These are phyloP conservation scores for Xerus inauris DNA, from an alignment of 2,113 vertebrate genomes.

Conservation along the genomic window DNA sequence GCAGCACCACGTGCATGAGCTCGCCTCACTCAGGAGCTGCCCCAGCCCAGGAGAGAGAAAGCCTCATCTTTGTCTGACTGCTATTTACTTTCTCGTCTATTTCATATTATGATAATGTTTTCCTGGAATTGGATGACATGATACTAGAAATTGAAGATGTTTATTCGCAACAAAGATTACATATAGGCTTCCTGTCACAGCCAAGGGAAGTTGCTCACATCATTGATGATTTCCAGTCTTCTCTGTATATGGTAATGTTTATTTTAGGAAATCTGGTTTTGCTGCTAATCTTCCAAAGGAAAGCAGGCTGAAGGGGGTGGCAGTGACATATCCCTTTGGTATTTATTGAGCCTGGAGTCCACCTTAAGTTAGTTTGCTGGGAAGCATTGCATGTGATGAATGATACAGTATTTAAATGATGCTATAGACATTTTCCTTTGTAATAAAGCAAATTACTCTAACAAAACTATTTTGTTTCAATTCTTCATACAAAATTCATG, in stretches of 20 bases:
- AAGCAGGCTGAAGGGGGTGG: not conserved
- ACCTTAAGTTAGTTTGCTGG: slow-evolving; percentile 74
- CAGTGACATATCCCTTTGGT: slow-evolving; percentile 33
- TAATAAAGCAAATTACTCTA: slow-evolving; percentile 69
- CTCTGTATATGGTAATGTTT: slow-evolving; percentile 68
- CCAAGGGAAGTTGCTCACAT: slow-evolving; percentile 59
- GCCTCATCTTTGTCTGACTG: slow-evolving; percentile 43
- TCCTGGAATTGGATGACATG: slow-evolving; percentile 81
- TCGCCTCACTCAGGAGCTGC: not conserved
- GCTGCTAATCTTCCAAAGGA: slow-evolving; percentile 55
- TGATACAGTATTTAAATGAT: slow-evolving; percentile 56
- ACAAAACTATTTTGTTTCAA: slow-evolving; percentile 64
- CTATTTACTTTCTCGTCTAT: slow-evolving; percentile 76
- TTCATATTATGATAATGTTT: slow-evolving; percentile 83
- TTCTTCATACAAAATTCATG: slow-evolving; percentile 77
- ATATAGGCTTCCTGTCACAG: slow-evolving; percentile 78
- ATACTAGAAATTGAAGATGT: slow-evolving; percentile 82
- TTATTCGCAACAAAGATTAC: slow-evolving; percentile 79
- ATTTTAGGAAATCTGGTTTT: slow-evolving; percentile 69
- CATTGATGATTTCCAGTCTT: slow-evolving; percentile 76
- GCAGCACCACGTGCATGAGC: not conserved
- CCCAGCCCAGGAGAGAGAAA: slow-evolving; percentile 1
- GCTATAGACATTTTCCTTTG: slow-evolving; percentile 40
- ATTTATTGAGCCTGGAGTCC: slow-evolving; percentile 67
- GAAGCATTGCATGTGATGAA: slow-evolving; percentile 67